Conservation (phyloP, 1,140 invertebrate genomes). For the Cydia amplana region DNA sequence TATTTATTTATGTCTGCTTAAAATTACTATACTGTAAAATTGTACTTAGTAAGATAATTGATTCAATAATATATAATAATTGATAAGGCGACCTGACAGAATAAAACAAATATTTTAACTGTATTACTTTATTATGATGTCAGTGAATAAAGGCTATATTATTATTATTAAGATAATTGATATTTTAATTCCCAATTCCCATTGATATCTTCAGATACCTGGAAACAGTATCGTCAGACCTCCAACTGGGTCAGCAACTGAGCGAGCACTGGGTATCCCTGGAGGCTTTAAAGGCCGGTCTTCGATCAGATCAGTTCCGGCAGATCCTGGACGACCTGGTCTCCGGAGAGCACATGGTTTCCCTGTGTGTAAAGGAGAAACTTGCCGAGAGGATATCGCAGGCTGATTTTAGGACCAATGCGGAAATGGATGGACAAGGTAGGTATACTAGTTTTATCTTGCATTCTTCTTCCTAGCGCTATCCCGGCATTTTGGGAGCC, state of each 20-base stretch:
- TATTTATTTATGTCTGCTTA: no score
- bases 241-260: conserved; percentile 55
- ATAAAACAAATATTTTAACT: no score
- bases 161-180: no score
- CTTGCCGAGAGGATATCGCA: conserved; percentile 60
- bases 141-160: no score
- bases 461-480: no score
- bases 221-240: conserved; percentile 76
- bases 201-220: conserved; percentile 55
- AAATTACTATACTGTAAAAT: no score
- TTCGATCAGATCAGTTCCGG: conserved; percentile 58
- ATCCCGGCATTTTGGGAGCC: no score
- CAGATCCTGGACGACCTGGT: conserved; percentile 58
- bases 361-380: conserved; percentile 62
- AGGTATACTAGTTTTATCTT: not conserved
- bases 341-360: conserved; percentile 52
- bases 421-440: conserved; percentile 61
- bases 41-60: no score
- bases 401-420: conserved; percentile 63
- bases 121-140: no score
- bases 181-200: no score
- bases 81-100: no score
- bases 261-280: conserved; percentile 69
- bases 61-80: no score
- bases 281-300: conserved; percentile 51